Base-by-base conservation (phyloP, 92 coral and sea anemone species). In the Isaurus tuberculatus region DNA sequence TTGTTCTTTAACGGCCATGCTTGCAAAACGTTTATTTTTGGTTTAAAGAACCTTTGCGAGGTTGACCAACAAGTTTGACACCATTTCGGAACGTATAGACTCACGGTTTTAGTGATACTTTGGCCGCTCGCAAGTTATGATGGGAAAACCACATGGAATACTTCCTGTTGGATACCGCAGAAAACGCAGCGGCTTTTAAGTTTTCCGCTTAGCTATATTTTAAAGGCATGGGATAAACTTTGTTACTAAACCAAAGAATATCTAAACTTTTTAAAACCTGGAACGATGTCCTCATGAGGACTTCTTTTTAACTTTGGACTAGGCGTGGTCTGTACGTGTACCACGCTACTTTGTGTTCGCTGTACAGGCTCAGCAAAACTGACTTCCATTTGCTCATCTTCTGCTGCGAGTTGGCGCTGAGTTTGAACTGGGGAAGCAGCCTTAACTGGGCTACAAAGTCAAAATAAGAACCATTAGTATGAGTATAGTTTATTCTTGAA, bases 381-480 rank as follows among this genome's bases (percentile, higher is more conserved):
- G 36, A 77, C 33, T 33, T 77, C 82, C 70, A 77, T 77, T 43
- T 77, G 70, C 51, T 58, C 82, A 25, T 77, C 68, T 11, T 58
- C 82, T 22, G 31, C 34, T 19, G 19, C 55, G 1, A 53, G 20
- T 34, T 36, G 33, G 30, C 36, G 36, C 48, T 4, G n/a, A 7
- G 82, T 14, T 36, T 58, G 49, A 77, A 77, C 69, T 22, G 82
- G 36, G 6, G 69, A 60, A 37, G 26, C 51, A n/a, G 51, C 17
- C 25, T 77, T 77, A 22, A 58, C 55, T 57, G 82, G 82, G 70
- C 82, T 77, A 43, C 82, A 57, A 77, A 57, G 31, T 13, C 20
- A 16, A 20, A 75, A 77, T 0, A 9, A 4, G 23, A 55, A 15
- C 34, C n/a, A 26, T 43, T 44, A 8, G 14, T 72, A 26, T 25